A percentile compares a stretch with the other conserved stretches of the same genome.
phyloP scores from a whole-genome alignment of 2,113 vertebrate genomes.

The Tychaedon coryphoeus region DNA sequence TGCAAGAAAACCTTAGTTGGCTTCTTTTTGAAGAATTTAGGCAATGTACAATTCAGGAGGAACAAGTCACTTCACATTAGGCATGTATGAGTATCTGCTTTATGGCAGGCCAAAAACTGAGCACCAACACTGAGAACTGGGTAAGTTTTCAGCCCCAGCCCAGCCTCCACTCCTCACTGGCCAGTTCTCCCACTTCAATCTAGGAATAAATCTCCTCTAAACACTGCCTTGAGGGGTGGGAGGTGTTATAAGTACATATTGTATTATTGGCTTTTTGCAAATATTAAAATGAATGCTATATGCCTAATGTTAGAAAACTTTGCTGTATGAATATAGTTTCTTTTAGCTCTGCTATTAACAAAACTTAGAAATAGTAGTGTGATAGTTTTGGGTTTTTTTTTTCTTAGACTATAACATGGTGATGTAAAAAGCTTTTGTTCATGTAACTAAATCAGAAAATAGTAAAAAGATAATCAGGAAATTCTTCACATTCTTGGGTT shows the following conservation, averaged over 20 bases:
- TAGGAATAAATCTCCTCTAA: neutral
- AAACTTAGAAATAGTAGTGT: too few relatives aligned
- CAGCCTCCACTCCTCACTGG: neutral
- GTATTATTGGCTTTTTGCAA: too few relatives aligned
- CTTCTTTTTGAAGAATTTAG: neutral
- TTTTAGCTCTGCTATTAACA: too few relatives aligned
- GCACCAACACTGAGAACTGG: fast-evolving
- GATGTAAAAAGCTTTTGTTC: too few relatives aligned
- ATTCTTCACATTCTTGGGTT: too few relatives aligned
- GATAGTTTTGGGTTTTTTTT: too few relatives aligned
- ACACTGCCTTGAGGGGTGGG: neutral
- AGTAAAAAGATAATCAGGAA: too few relatives aligned
- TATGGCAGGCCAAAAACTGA: neutral
- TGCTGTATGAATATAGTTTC: too few relatives aligned
- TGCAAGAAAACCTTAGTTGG: neutral
- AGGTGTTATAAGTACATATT: neutral
- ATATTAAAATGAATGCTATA: too few relatives aligned
- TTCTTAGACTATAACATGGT: too few relatives aligned
- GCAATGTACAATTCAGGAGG: neutral
- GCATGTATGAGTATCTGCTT: fast-evolving
- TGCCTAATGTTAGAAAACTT: too few relatives aligned
- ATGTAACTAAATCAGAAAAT: too few relatives aligned
- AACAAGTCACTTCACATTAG: neutral
- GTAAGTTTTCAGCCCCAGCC: neutral
- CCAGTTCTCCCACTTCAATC: neutral